Evolutionary conservation across 2,888 invertebrate species (phyloP).

Genomic region (Creontiades dilutus): DNA sequence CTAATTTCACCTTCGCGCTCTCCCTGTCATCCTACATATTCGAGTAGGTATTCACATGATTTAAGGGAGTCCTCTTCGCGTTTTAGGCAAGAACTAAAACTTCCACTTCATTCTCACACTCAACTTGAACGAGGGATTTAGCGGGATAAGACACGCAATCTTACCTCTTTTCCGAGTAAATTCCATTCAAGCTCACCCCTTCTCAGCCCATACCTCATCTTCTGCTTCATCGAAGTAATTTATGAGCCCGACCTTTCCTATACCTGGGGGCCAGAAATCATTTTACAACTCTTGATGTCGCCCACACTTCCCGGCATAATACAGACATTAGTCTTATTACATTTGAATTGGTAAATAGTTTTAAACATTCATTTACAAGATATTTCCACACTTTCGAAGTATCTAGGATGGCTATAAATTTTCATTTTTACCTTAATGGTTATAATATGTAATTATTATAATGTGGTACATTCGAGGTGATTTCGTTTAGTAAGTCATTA

Average conservation of each 20-base stretch:
- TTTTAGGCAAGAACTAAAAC: neutral
- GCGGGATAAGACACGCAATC: slow-evolving; percentile 11
- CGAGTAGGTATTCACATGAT: neutral
- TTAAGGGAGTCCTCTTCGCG: neutral
- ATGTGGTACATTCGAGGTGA: neutral
- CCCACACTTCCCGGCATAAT: slow-evolving; percentile 38
- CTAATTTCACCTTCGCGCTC: no score
- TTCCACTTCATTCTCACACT: slow-evolving; percentile 12
- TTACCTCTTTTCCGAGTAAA: slow-evolving; percentile 21
- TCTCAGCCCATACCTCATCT: neutral
- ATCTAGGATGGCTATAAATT: neutral
- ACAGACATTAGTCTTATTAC: slow-evolving; percentile 44
- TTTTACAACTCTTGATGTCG: slow-evolving; percentile 37
- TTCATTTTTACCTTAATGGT: neutral
- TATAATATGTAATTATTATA: neutral
- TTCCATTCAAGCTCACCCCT: neutral
- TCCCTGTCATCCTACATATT: no score
- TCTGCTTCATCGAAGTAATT: neutral
- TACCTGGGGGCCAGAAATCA: slow-evolving; percentile 45
- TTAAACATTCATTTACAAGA: slow-evolving; percentile 7
- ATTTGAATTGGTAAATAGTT: slow-evolving; percentile 43
- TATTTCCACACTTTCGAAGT: neutral
- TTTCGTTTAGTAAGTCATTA: no score
- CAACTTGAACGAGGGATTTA: neutral
- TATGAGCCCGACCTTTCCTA: slow-evolving; percentile 22